Evolutionary conservation across 2,113 vertebrate species (phyloP), one percentile per base, ranked within the genome.

Genomic region (Hemiprocne comata): DNA sequence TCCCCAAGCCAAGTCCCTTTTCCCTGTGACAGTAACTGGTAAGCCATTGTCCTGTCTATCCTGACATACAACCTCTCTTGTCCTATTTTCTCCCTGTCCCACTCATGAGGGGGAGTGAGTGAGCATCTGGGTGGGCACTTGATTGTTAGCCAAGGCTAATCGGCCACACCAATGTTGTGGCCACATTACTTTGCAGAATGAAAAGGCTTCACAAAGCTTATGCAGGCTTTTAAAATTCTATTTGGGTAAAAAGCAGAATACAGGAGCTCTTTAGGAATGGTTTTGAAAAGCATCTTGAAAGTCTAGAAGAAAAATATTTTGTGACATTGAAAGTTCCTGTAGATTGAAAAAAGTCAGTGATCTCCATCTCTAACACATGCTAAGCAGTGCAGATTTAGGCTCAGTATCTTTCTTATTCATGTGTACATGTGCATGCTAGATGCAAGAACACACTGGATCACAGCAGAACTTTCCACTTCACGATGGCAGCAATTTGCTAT

Each of bases 101-200:
- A 10, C 36, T 50, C 36, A 23, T 0, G 2, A 34, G 3, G 3
- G 25, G 17, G 25, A 81, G 10, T 1, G 1, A 64, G 17, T 4
- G 34, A 40, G 54, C 6, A 8, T 20, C 20, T 66, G 31, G 13
- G 21, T 54, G 64, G 17, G 54, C 24, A 28, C 17, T 29, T 33
- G 38, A 19, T 36, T 70, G n/a, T 42, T 18, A 12, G 29, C 26
- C 34, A 44, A 33, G 40, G 50, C 31, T 50, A 33, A 48, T 16
- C 28, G 42, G 0, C 17, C n/a, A 33, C 6, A 16, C 31, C 55
- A 40, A 29, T 2, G 4, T n/a, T 53, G 53, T 0, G 10, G n/a
- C 9, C 50, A 34, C 1, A 0, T 34, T 40, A 26, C 31, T 66
- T 33, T 44, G 53, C 34, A 73, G 20, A 38, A 25, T 20, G 17